Percentiles rank a stretch among this genome's conserved stretches.
Evolutionary conservation across 1,140 invertebrate genomes (phyloP).

Genomic region (Dryas iulia): DNA sequence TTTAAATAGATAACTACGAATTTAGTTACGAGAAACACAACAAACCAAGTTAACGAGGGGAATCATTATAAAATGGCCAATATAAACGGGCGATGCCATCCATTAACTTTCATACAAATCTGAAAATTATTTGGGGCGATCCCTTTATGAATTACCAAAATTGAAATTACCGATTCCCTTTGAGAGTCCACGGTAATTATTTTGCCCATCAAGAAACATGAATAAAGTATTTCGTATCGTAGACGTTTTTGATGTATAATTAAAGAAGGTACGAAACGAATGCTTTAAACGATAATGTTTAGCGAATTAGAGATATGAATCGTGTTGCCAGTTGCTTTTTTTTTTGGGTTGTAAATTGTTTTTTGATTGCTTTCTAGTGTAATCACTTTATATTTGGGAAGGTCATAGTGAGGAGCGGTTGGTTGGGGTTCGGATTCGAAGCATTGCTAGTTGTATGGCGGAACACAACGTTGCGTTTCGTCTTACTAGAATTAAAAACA

Average conservation of each 20-base stretch:
- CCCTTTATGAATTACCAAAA: slow-evolving; percentile 29
- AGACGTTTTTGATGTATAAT: slow-evolving; percentile 31
- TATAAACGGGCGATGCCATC: background rate
- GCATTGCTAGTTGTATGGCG: too few species aligned
- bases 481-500: too few species aligned
- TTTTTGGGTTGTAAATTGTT: background rate
- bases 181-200: slow-evolving; percentile 43
- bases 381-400: too few species aligned
- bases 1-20: background rate
- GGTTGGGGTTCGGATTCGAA: too few species aligned
- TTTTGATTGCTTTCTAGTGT: background rate
- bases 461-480: background rate
- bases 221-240: slow-evolving; percentile 40
- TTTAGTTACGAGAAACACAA: background rate
- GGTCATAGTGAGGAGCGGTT: too few species aligned
- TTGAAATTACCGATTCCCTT: slow-evolving; percentile 40
- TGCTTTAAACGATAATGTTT: slow-evolving; percentile 6
- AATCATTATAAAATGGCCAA: background rate
- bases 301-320: slow-evolving; percentile 10
- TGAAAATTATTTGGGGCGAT: slow-evolving; percentile 4
- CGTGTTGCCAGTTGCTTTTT: background rate
- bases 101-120: background rate
- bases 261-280: slow-evolving; percentile 23
- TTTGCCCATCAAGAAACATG: slow-evolving; percentile 38
- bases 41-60: background rate